These are phyloP conservation scores for Hirudinaria manillensis DNA, from an alignment of 2,888 invertebrate genomes.

Conservation along the genomic window DNA sequence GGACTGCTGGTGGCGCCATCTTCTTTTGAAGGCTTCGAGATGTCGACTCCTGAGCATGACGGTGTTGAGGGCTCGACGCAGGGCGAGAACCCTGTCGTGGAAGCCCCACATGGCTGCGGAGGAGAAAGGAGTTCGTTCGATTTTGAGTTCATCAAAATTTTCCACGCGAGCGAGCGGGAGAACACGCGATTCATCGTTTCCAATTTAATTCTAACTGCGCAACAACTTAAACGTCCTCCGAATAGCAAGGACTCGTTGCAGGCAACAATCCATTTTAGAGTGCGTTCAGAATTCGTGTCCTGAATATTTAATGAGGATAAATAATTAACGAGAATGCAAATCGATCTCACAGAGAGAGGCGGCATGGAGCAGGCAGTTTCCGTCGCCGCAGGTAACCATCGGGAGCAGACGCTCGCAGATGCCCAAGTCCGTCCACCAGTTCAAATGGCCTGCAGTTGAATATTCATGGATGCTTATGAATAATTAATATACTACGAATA, in stretches of 20 bases:
- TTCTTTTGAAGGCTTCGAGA: constrained; percentile 63
- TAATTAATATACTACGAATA: too few species aligned
- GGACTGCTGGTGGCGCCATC: constrained; percentile 64
- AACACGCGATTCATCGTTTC: too few species aligned
- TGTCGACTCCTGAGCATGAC: constrained; percentile 62
- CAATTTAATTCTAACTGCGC: too few species aligned
- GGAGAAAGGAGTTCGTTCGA: too few species aligned
- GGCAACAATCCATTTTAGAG: too few species aligned
- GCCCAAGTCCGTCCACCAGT: constrained; percentile 68
- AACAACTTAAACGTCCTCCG: too few species aligned
- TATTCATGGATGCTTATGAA: too few species aligned
- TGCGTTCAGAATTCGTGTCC: too few species aligned
- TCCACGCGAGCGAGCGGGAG: too few species aligned
- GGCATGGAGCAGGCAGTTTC: constrained; percentile 80
- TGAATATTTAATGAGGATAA: neutral
- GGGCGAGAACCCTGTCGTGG: constrained; percentile 72
- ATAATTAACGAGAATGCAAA: neutral
- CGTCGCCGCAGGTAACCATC: constrained; percentile 76
- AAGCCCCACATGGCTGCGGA: constrained; percentile 75
- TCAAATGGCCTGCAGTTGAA: constrained; percentile 61
- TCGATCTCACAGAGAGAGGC: constrained; percentile 63
- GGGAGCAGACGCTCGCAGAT: constrained; percentile 62
- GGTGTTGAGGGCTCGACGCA: constrained; percentile 70
- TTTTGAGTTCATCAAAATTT: too few species aligned
- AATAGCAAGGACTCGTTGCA: too few species aligned